Percentiles rank a stretch among this genome's conserved stretches.
Conservation (phyloP, 1,140 invertebrate species). For the Telenomus remus region DNA sequence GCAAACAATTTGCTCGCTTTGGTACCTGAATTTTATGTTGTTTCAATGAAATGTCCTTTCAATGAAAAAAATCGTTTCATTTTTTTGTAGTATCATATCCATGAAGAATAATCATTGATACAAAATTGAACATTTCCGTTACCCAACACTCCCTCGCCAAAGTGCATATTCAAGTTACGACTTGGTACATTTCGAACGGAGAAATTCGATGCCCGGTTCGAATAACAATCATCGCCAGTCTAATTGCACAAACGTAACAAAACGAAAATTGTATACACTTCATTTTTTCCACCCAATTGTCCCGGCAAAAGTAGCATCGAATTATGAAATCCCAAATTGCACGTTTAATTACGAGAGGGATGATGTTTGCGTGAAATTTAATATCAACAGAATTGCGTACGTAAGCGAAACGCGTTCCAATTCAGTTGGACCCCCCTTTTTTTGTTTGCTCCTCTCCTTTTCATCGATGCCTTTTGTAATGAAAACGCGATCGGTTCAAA, state of each 20-base stretch:
- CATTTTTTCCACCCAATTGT: slow-evolving; percentile 7
- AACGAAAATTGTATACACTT: background rate
- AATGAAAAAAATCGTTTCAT: slow-evolving; percentile 3
- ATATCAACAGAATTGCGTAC: too few species aligned
- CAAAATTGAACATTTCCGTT: background rate
- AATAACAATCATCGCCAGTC: background rate
- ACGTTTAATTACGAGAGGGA: too few species aligned
- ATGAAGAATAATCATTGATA: background rate
- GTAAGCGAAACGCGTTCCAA: too few species aligned
- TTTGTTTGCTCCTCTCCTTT: background rate
- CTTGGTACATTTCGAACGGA: background rate
- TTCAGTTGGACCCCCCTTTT: slow-evolving; percentile 3
- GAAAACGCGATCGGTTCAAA: slow-evolving; percentile 46
- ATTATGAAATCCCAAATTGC: background rate
- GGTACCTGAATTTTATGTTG: too few species aligned
- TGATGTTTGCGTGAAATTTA: too few species aligned
- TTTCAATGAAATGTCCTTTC: too few species aligned
- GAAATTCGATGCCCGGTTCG: background rate
- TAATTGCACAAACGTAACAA: slow-evolving; percentile 2
- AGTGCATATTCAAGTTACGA: background rate
- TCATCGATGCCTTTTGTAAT: slow-evolving; percentile 2
- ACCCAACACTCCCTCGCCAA: background rate
- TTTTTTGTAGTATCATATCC: background rate
- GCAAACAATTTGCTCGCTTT: too few species aligned
- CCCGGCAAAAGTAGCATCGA: slow-evolving; percentile 5